Evolutionary conservation across 37 sponge, comb jelly and placozoan species (phyloP), one percentile per base, ranked within the genome.

Genomic region (Cladorhizidae sp.): DNA sequence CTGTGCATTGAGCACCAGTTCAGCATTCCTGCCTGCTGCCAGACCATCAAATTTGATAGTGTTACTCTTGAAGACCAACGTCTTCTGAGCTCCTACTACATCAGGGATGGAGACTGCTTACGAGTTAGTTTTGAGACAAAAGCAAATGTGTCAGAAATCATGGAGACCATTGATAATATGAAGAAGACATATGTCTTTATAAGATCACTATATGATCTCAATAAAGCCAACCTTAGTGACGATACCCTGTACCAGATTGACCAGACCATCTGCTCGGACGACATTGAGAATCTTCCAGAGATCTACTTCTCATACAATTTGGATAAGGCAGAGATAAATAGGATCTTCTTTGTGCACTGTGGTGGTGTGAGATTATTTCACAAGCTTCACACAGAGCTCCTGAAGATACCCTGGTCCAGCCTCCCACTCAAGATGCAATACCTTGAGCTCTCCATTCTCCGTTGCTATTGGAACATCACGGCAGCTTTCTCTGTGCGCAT

Each of bases 381-480:
- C 12, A 65, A 65, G 7, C 67, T 65, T 36, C 67, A 65, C 31
- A 33, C 36, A 31, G 35, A 32, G 17, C 35, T 65, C 7, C 67
- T 65, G 3, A 65, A 65, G 35, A 15, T 31, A 2, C 35, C 35
- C 7, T 65, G 67, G 67, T 65, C 32, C 2, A 65, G 8, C 36
- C 18, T 32, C 18, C 67, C 67, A 18, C 3, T 31, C 31, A 33
- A 65, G 31, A 32, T 65, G 33, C 67, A 65, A 36, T 33, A 32
- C 67, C 31, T 65, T 3, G 67, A 65, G 31, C 67, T 31, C 31
- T 28, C 36, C 67, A 65, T 65, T 31, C 31, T 65, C 12, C 31
- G 36, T 31, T 28, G 26, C 17, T 65, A 65, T 36, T 73, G 73
- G 73, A 73, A 73, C 32, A 28, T 75, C 0, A 59, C 76, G 14